Evolutionary conservation across 2,888 invertebrate genomes (phyloP), one percentile per base, ranked within the genome.

Genomic region (Cephus pygmeus): DNA sequence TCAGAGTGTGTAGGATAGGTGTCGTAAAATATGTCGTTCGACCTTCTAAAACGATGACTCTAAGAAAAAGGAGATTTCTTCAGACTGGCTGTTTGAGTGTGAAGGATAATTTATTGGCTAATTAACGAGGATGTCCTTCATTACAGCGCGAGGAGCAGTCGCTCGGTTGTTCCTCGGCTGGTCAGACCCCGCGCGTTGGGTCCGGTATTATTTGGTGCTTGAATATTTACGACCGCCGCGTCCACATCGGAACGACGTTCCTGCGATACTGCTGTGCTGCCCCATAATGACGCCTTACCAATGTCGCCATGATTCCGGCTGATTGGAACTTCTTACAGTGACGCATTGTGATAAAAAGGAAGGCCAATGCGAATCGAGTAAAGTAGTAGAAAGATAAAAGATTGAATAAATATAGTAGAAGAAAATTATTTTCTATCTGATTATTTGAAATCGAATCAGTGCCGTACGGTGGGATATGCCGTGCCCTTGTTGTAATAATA

Each of bases 41-140:
- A 82, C 82, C 73, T 77, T 79, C 77, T 56, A 81, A 80, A 81
- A 75, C 68, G 34, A 84, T 79, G 73, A 77, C 31, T 71, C 31
- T 23, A 31, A 77, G 68, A 77, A 77, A 77, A 77, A 77, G 71
- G 34, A 74, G 77, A 77, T 75, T 69, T 40, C 34, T 40, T 30
- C 71, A 33, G 56, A 23, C 56, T 23, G 56, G 56, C 56, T 56
- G 23, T 56, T 84, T 81, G 84, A 86, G 85, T 85, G 86, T 87
- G 88, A 88, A 87, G 89, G 88, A 89, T 90, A 91, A 91, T 91
- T 91, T 91, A 91, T 90, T 87, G 90, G 88, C 91, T 91, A 91
- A 91, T 91, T 91, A 91, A 91, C 90, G 89, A 89, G 88, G 88
- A 88, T 91, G 91, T 91, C 91, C 91, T 91, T 91, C 91, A 91